Evolutionary conservation across 2,888 invertebrate genomes (phyloP), one percentile per base, ranked within the genome.

Genomic region (Microdon myrmicae): DNA sequence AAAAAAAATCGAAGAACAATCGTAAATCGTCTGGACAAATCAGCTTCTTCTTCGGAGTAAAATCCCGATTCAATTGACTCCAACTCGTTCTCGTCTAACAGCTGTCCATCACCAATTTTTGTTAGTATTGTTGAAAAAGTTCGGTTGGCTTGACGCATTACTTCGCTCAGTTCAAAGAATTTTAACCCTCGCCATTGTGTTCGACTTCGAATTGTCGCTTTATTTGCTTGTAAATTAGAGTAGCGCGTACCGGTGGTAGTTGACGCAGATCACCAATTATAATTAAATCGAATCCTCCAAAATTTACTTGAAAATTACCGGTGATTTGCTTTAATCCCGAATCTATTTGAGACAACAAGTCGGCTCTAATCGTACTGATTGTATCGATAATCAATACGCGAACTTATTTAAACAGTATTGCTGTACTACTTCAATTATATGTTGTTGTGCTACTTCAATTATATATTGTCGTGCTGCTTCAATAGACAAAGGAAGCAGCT

Each of bases 211-310:
- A 67, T 5, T 23, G 13, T 23, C 64, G 56, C 47, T 69, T 70
- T 22, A 28, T 14, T 39, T 69, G 68, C 48, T 71, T 73, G 37
- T 67, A 74, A 16, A 74, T 73, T 22, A 72, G 69, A 19, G 72
- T 76, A 8, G 70, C 69, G 16, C 67, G 44, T 10, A 74, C 77
- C 22, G 76, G 74, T 19, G 75, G 75, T 38, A 75, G 48, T 69
- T 76, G 76, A 6, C 74, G 67, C 25, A 79, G 69, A 70, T 78
- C 78, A 12, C 75, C 74, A 60, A 72, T 71, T 2, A 76, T 70
- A 59, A 77, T 74, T 1, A 78, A 39, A 48, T 76, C 71, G 13
- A 74, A 26, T 23, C 75, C 73, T 19, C 74, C 75, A 66, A 77
- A 77, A 68, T 70, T 44, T n/a, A 22, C 60, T 4, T 71, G 28